Evolutionary conservation across 2,888 invertebrate genomes (phyloP), one percentile per base, ranked within the genome.

Genomic region (Tyria jacobaeae): DNA sequence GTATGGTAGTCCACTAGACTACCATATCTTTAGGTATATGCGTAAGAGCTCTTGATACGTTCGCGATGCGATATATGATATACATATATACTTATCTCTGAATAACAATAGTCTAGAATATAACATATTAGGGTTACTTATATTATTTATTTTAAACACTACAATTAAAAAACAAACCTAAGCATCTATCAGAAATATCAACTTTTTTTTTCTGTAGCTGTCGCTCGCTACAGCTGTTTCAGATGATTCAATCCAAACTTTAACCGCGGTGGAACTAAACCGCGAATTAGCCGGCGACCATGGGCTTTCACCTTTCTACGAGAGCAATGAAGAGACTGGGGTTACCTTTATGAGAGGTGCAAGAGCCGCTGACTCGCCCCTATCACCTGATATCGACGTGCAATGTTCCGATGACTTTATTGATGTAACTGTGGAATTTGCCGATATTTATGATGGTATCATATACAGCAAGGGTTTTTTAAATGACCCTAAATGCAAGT

Each of bases 401-500:
- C 94, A 95, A 82, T 96, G 96, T 76, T 89, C 92, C 2, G 85
- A 85, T 0, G 91, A 92, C 64, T 95, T 89, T 34, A 95, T 96
- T 77, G 90, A 94, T 55, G 96, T 96, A 0, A 95, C 94, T 1
- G 94, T 96, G 0, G 95, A 96, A 52, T 96, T 96, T 79, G 89
- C 94, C 10, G 94, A 95, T 64, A 91, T 95, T 0, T 96, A 95
- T 75, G 95, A 95, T 75, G 96, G 96, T 15, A 94, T 96, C 37
- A 95, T 96, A 62, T 96, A 96, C 91, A 96, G 96, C 81, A 96
- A 96, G 81, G 96, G 96, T 15, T 94, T 95, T 73, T 94, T 95
- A 79, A 95, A 94, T 68, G 95, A 96, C 82, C 95, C 95, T 15
- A 95, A 95, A 73, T 96, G 96, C 95, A 95, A 95, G 96, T 96